phyloP scores from a whole-genome alignment of 2,888 invertebrate species.

The Apamea epomidion region DNA sequence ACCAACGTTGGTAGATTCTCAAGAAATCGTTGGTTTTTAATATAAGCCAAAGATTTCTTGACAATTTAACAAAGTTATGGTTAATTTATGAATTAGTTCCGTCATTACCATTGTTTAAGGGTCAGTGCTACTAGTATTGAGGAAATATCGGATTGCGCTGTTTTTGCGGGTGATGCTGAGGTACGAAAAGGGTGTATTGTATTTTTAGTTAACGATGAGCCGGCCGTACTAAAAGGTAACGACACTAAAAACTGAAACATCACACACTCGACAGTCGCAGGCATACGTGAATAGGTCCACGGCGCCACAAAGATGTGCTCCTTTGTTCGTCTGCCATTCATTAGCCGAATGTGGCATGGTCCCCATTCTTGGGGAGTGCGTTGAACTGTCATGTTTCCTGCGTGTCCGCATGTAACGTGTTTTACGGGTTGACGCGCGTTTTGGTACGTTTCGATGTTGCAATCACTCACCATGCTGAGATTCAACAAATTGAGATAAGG shows the following conservation, averaged over 20 bases:
- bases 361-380: constrained; percentile 86
- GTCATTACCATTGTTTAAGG: constrained; percentile 48
- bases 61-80: constrained; percentile 49
- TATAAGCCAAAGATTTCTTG: constrained; percentile 44
- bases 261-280: constrained; percentile 69
- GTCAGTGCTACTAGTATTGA: constrained; percentile 73
- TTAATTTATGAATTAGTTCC: constrained; percentile 71
- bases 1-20: constrained; percentile 23
- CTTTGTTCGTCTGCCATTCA: constrained; percentile 88
- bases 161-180: constrained; percentile 40
- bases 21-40: constrained; percentile 49
- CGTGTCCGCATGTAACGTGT: constrained; percentile 83
- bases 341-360: constrained; percentile 86
- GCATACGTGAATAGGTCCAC: constrained; percentile 77
- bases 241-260: constrained; percentile 65
- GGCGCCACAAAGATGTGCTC: constrained; percentile 77
- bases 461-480: constrained; percentile 64
- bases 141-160: constrained; percentile 60
- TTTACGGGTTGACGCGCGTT: constrained; percentile 83
- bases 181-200: constrained; percentile 44
- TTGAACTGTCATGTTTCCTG: constrained; percentile 86
- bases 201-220: constrained; percentile 60
- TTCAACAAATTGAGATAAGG: constrained; percentile 47
- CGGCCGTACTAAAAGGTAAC: constrained; percentile 64
- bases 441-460: constrained; percentile 75